Conservation (phyloP, 2,888 invertebrate species). For the Aspidiotus destructor region DNA sequence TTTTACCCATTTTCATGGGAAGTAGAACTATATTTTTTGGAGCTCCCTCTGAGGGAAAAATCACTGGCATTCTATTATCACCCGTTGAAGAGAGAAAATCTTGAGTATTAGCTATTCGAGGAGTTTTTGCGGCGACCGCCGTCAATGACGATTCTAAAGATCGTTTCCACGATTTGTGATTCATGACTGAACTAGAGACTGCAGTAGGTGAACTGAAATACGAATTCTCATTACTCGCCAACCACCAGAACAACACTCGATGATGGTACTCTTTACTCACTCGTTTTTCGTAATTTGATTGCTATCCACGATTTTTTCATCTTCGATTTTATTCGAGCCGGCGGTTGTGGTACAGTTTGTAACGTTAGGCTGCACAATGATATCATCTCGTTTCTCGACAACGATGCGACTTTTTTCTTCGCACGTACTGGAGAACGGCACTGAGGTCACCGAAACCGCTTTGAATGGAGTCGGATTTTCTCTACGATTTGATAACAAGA, state of each 20-base stretch:
- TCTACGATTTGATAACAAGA: background rate
- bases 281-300: background rate
- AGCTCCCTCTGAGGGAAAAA: background rate
- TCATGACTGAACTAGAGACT: slow-evolving; percentile 18
- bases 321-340: background rate
- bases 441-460: slow-evolving; percentile 16
- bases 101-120: slow-evolving; percentile 19
- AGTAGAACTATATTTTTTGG: slow-evolving; percentile 15
- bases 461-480: slow-evolving; percentile 25
- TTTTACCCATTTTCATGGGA: slow-evolving; percentile 25
- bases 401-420: slow-evolving; percentile 70
- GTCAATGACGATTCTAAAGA: slow-evolving; percentile 27
- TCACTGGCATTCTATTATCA: slow-evolving; percentile 16
- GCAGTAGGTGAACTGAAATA: background rate
- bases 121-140: slow-evolving; percentile 17
- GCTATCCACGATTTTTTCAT: background rate
- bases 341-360: slow-evolving; percentile 25
- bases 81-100: background rate
- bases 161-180: slow-evolving; percentile 30
- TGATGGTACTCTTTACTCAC: background rate
- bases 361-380: slow-evolving; percentile 48
- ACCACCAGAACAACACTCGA: too few relatives aligned
- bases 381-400: slow-evolving; percentile 63
- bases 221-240: too few relatives aligned
- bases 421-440: slow-evolving; percentile 61